Evolutionary conservation across 2,888 invertebrate species (phyloP), one percentile per base, ranked within the genome.

Genomic region (Criorhina ranunculi): DNA sequence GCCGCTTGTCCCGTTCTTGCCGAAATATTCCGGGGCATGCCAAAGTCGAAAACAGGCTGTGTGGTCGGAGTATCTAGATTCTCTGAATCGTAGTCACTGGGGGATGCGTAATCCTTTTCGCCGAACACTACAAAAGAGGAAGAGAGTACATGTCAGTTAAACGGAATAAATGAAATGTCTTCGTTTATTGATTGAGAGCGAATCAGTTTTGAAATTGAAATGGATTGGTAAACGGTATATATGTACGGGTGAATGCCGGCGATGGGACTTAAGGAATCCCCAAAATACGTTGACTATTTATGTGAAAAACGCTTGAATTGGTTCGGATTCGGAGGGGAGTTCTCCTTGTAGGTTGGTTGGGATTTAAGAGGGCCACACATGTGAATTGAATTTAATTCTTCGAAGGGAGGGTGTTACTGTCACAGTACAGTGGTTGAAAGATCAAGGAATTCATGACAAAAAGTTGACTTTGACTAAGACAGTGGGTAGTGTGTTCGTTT

Each of bases 21-120:
- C 37, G 85, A 85, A 66, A 85, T 85, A 29, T 85, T 85, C 11
- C 80, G 64, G n/a, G 85, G 85, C 85, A 85, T 85, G 8, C 85
- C 85, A 62, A 76, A 85, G 60, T 85, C 85, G 57, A 85, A 85
- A 44, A 80, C 51, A 33, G 85, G 85, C 19, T 76, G 85, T 55
- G 62, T 17, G 55, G 69, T 60, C 37, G 57, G 11, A 40, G 70
- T 70, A 24, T 70, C 85, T 80, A 80, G 70, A 44, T 80, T 51
- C 29, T 80, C 62, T 19, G 79, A 59, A 66, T 80, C 64, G 73
- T 82, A 82, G 15, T 85, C 75, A 31, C 29, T 40, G 57, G 80
- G 31, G 53, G 66, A 60, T 76, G 80, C 49, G 53, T 70, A 9
- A 59, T 85, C 76, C 64, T 60, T 73, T 42, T 85, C 75, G 46